Conservation (phyloP, 2,797 vertebrate genomes). For the Sorex maritimensis region DNA sequence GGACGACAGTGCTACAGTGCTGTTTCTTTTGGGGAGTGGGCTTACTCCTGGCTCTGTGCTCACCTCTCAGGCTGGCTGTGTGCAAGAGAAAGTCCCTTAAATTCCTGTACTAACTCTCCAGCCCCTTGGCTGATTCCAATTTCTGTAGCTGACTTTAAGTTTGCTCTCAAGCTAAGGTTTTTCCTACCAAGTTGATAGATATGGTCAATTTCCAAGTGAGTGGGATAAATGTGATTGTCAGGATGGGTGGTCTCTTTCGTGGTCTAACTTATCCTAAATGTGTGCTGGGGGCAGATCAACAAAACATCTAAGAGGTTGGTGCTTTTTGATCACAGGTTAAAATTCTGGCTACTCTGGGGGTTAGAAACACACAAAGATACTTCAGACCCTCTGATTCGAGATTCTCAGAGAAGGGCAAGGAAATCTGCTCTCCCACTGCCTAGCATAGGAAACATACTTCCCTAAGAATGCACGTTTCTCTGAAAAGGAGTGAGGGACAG, state of each 20-base stretch:
- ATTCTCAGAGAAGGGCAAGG: not conserved
- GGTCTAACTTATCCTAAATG: not conserved
- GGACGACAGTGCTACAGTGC: no score
- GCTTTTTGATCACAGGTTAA: not conserved
- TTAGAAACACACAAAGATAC: conserved; percentile 24
- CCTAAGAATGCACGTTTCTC: no score
- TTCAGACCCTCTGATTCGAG: not conserved
- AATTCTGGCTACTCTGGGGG: not conserved
- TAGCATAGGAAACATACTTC: no score
- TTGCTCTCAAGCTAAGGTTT: no score
- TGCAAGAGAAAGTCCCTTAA: no score
- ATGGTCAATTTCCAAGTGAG: not conserved
- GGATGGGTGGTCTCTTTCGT: not conserved
- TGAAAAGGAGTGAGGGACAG: no score
- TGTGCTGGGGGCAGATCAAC: not conserved
- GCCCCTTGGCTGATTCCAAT: no score
- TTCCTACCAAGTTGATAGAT: not conserved
- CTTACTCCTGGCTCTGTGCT: no score
- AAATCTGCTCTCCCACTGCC: conserved; percentile 18
- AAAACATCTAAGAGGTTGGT: not conserved
- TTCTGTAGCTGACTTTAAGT: no score
- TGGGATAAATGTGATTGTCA: not conserved
- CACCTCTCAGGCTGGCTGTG: no score
- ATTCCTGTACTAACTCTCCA: no score
- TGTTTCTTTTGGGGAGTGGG: conserved; percentile 36